These are phyloP conservation scores for Oncorhynchus mykiss DNA, from an alignment of 2,113 vertebrate genomes.

Conservation along the genomic window DNA sequence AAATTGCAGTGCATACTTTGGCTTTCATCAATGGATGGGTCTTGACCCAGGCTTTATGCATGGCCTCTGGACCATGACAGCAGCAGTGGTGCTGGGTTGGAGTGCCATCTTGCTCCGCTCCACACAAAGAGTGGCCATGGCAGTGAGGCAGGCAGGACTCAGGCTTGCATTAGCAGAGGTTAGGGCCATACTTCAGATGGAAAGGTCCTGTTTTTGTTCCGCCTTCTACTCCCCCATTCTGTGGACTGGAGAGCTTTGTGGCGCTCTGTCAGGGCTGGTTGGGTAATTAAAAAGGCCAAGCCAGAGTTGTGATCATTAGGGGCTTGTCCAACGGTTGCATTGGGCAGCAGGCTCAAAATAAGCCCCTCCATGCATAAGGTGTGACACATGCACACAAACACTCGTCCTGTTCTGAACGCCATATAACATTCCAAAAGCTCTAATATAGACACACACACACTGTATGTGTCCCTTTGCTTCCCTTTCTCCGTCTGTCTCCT, in stretches of 20 bases:
- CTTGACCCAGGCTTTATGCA: constrained; percentile 47
- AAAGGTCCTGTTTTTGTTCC: constrained; percentile 63
- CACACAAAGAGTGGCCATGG: constrained; percentile 56
- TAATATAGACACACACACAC: constrained; percentile 25
- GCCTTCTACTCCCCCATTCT: constrained; percentile 20
- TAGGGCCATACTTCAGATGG: constrained; percentile 63
- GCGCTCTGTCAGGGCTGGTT: constrained; percentile 77
- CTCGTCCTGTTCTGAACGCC: constrained; percentile 27
- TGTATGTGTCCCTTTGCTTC: constrained; percentile 12
- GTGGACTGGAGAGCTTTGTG: constrained; percentile 60
- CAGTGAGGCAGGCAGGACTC: constrained; percentile 44
- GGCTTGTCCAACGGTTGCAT: constrained; percentile 39
- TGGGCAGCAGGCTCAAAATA: constrained; percentile 28
- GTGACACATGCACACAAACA: not conserved
- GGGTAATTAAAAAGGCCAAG: constrained; percentile 79
- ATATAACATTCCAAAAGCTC: constrained; percentile 24
- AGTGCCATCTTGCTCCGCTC: constrained; percentile 52
- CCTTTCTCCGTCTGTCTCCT: constrained; percentile 22
- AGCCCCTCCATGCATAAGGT: constrained; percentile 21
- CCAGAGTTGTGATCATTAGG: constrained; percentile 74
- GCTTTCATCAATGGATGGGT: constrained; percentile 39
- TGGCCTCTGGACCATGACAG: constrained; percentile 55
- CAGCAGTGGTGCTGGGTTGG: constrained; percentile 30
- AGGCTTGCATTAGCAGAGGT: constrained; percentile 58
- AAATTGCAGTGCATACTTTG: constrained; percentile 19